Base-by-base conservation (phyloP, 2,888 invertebrate genomes). In the Prenolepis imparis region DNA sequence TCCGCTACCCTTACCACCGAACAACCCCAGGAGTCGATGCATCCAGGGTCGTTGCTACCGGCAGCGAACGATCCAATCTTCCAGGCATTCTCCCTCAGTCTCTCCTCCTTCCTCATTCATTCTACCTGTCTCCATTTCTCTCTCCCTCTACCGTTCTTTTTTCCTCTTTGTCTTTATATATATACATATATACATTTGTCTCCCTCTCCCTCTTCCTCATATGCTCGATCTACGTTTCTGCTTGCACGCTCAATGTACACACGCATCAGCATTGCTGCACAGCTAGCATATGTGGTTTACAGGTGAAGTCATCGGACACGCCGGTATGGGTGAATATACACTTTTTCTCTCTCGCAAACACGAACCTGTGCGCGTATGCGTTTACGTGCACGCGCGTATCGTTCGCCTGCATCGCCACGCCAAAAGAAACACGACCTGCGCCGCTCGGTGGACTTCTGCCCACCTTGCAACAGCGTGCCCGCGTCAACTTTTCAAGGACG, bases 31-130 rank as follows among this genome's bases (percentile, higher is more conserved):
- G 94, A 94, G 94, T 94, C 94, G 94, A 94, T 94, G 94, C 94
- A 94, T 94, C 94, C 94, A 94, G 94, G 94, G 94, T 94, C 94
- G 94, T 94, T 94, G 94, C 94, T 94, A 94, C 94, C 94, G 93
- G 93, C 94, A 94, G 93, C 93, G 92, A 94, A 93, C 94, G 94
- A 94, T 93, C 93, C 94, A 93, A 92, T 93, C 91, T 92, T 92
- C 92, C 92, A 88, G 90, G 89, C 90, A 78, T 81, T 86, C 87
- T 82, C 81, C 67, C 80, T 48, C 67, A 68, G 68, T 52, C 82
- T 61, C 64, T 70, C 77, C 63, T 57, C 63, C 84, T 74, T 75
- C 59, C 21, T 64, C 68, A 61, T 67, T 64, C 70, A 57, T 36
- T 41, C 36, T 9, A 55, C 36, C 70, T 52, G 63, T 63, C 48